Conservation (phyloP, 2,888 invertebrate species). For the Polyommatus iphigenia region DNA sequence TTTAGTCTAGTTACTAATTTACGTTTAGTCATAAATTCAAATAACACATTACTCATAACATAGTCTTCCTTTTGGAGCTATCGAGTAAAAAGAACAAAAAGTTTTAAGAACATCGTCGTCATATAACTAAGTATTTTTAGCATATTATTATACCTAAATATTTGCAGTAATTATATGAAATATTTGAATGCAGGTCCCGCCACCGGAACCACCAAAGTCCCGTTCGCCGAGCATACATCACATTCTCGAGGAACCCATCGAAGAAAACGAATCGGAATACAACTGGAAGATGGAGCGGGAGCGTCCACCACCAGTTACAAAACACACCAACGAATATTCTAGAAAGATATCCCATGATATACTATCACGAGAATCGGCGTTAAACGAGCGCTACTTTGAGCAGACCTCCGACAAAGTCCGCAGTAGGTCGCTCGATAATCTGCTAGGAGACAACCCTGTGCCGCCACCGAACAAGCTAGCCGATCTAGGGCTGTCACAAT, state of each 20-base stretch:
- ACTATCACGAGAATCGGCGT: slow-evolving; percentile 88
- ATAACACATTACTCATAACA: too few relatives aligned
- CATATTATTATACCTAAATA: too few relatives aligned
- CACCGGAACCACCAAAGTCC: slow-evolving; percentile 84
- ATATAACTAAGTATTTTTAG: too few relatives aligned
- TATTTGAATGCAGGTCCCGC: slow-evolving; percentile 75
- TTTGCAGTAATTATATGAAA: too few relatives aligned
- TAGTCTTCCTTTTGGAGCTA: too few relatives aligned
- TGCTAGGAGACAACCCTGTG: slow-evolving; percentile 85
- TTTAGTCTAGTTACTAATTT: too few relatives aligned
- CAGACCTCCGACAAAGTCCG: slow-evolving; percentile 85
- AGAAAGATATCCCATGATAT: slow-evolving; percentile 89
- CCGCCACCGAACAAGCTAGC: slow-evolving; percentile 82
- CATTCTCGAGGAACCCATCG: slow-evolving; percentile 69
- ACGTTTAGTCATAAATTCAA: too few relatives aligned
- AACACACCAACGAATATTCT: slow-evolving; percentile 60
- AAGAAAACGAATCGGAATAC: slow-evolving; percentile 67
- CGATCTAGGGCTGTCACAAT: slow-evolving; percentile 90
- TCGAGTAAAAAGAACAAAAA: too few relatives aligned
- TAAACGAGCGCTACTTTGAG: slow-evolving; percentile 94
- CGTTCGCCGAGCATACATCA: slow-evolving; percentile 73
- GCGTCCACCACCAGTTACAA: slow-evolving; percentile 50
- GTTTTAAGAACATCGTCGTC: too few relatives aligned
- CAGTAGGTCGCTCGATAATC: slow-evolving; percentile 89
- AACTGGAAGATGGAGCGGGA: slow-evolving; percentile 71